phyloP scores from a whole-genome alignment of 2,113 vertebrate species.

The Protobothrops flavoviridis region DNA sequence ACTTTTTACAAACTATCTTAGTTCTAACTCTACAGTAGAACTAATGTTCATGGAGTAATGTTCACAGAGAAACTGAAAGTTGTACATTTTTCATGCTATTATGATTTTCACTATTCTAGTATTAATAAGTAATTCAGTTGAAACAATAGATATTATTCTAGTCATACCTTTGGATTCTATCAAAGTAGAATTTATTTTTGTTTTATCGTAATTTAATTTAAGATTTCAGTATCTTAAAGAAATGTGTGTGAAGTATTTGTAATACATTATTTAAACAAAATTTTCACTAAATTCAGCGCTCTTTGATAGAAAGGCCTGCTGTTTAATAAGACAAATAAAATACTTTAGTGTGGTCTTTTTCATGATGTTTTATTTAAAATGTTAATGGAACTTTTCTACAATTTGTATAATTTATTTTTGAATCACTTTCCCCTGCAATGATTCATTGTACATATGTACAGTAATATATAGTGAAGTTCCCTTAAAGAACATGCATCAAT shows the following conservation, averaged over 20 bases:
- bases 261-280: conserved; percentile 22
- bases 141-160: not conserved
- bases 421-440: conserved; percentile 70
- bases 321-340: conserved; percentile 58
- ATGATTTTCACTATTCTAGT: conserved; percentile 37
- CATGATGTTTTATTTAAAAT: conserved; percentile 80
- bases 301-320: conserved; percentile 47
- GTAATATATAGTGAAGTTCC: conserved; percentile 64
- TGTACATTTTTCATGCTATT: conserved; percentile 17
- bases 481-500: conserved; percentile 73
- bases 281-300: conserved; percentile 40
- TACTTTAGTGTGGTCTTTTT: conserved; percentile 59
- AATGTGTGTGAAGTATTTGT: conserved; percentile 15
- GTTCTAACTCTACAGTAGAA: not conserved
- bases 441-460: conserved; percentile 61
- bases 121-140: conserved; percentile 1
- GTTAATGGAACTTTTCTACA: conserved; percentile 74
- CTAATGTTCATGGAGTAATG: not conserved
- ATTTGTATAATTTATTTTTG: conserved; percentile 76
- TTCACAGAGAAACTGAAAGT: conserved; percentile 3
- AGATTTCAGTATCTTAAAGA: conserved; percentile 13
- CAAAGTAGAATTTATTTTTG: not conserved
- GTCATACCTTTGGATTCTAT: not conserved
- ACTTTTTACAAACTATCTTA: conserved; percentile 8
- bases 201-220: conserved; percentile 17